Evolutionary conservation across 2,888 invertebrate species (phyloP).

Genomic region (Caenorhabditis sulstoni): DNA sequence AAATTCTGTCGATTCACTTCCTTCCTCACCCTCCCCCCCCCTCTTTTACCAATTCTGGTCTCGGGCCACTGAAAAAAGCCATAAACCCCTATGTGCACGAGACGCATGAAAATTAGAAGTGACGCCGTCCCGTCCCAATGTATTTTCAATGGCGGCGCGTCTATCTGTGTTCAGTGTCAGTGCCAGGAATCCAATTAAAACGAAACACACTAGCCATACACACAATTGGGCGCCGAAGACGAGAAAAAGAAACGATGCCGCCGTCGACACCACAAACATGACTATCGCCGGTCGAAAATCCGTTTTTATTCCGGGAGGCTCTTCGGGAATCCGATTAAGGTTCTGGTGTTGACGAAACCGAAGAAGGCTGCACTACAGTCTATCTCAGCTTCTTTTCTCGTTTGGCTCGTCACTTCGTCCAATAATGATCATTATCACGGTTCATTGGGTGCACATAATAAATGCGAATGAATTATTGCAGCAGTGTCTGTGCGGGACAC

Average conservation of each 20-base stretch:
- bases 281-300: conserved; percentile 17
- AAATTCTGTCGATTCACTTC: neutral
- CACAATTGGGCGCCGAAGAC: neutral
- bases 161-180: conserved; percentile 13
- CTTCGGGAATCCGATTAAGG: conserved; percentile 43
- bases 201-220: conserved; percentile 13
- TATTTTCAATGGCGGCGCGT: neutral
- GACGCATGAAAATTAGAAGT: conserved; percentile 29
- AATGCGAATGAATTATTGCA: conserved; percentile 55
- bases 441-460: conserved; percentile 54
- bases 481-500: conserved; percentile 22
- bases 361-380: conserved; percentile 14
- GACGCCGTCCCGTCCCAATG: conserved; percentile 9
- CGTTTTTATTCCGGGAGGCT: neutral
- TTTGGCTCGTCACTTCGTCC: neutral
- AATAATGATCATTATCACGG: conserved; percentile 51
- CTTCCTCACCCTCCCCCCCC: too few species aligned
- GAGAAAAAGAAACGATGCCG: conserved; percentile 1
- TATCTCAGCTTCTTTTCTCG: neutral
- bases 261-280: too few species aligned
- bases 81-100: conserved; percentile 16
- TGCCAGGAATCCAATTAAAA: conserved; percentile 42
- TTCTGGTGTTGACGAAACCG: conserved; percentile 14
- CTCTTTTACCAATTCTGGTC: conserved; percentile 7
- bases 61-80: conserved; percentile 5